Conservation (phyloP, 2,797 vertebrate genomes). For the Synanceia verrucosa region DNA sequence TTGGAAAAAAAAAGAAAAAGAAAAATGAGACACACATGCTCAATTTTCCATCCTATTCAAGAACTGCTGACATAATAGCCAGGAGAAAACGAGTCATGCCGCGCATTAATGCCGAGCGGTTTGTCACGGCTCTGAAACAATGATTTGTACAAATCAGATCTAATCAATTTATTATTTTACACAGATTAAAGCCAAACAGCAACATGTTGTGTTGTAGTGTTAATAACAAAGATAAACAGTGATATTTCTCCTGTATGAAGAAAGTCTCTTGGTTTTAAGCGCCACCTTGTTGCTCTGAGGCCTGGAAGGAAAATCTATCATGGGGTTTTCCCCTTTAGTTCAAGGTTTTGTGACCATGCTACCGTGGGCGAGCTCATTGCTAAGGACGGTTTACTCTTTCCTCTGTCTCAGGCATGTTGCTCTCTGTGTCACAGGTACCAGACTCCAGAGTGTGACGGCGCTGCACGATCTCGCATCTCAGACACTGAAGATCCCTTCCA, state of each 20-base stretch:
- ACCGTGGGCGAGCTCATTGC: background rate
- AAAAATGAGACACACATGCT: constrained; percentile 73
- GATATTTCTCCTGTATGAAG: background rate
- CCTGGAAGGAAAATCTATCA: constrained; percentile 14
- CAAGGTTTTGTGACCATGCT: background rate
- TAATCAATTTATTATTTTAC: constrained; percentile 19
- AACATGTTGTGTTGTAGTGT: background rate
- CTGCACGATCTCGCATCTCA: constrained; percentile 84
- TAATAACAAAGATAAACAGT: background rate
- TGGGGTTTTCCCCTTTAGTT: constrained; percentile 10
- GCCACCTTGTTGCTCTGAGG: constrained; percentile 14
- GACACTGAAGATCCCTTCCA: constrained; percentile 94
- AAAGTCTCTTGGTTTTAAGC: background rate
- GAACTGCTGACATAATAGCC: constrained; percentile 45
- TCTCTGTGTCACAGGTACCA: constrained; percentile 86
- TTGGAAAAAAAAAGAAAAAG: constrained; percentile 17
- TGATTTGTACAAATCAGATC: constrained; percentile 18
- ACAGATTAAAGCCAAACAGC: background rate
- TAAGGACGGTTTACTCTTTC: background rate
- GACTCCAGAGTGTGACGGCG: constrained; percentile 92
- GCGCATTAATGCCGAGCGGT: constrained; percentile 41
- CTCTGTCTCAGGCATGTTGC: background rate
- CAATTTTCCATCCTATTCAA: constrained; percentile 49
- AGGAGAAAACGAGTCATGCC: constrained; percentile 68
- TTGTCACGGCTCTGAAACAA: constrained; percentile 40